Evolutionary conservation across 1,140 invertebrate genomes (phyloP).

Genomic region (Drepana arcuata): DNA sequence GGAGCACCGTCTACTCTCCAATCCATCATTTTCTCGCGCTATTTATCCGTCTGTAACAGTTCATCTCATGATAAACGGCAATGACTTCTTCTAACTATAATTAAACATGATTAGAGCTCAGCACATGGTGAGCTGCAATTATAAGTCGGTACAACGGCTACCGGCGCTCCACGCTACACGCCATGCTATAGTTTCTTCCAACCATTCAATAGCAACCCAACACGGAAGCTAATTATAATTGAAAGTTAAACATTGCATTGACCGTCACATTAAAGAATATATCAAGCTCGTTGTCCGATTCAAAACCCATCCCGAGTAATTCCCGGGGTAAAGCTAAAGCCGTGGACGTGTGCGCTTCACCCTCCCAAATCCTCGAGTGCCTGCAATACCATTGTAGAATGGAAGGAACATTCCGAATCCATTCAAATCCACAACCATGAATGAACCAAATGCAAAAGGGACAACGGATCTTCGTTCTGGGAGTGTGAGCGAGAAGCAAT

Average conservation of each 20-base stretch:
- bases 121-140: conserved; percentile 61
- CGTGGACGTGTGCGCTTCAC: too few species aligned
- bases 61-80: conserved; percentile 67
- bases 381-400: conserved; percentile 18
- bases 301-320: too few species aligned
- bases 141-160: conserved; percentile 56
- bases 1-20: conserved; percentile 18
- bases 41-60: conserved; percentile 60
- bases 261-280: conserved; percentile 24
- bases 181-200: conserved; percentile 52
- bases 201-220: conserved; percentile 41
- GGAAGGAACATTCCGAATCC: conserved; percentile 45
- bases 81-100: conserved; percentile 61
- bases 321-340: too few species aligned
- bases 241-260: conserved; percentile 26
- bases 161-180: conserved; percentile 42
- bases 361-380: conserved; percentile 19
- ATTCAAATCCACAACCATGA: conserved; percentile 66
- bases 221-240: conserved; percentile 54
- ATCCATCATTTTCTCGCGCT: conserved; percentile 37
- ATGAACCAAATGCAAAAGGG: conserved; percentile 67
- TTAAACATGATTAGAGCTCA: conserved; percentile 68
- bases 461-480: conserved; percentile 16
- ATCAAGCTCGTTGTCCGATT: too few species aligned
- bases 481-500: conserved; percentile 45